Evolutionary conservation across 2,797 vertebrate genomes (phyloP).

Genomic region (Sebastes flavidus): DNA sequence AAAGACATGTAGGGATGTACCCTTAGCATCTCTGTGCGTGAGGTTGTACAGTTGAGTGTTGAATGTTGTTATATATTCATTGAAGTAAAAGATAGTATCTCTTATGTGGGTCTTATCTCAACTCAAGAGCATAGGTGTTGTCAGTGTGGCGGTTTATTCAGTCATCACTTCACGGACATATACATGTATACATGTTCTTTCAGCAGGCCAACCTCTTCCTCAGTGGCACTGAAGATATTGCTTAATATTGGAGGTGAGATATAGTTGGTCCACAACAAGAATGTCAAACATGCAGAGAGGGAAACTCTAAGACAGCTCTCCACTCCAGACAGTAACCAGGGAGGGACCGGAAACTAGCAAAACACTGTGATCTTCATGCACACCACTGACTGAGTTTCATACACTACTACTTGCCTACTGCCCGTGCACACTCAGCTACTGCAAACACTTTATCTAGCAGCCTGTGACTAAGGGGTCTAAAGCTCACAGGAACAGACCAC

Average conservation of each 20-base stretch:
- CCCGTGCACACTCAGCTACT: slow-evolving; percentile 1
- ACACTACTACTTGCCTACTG: background rate
- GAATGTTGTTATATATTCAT: slow-evolving; percentile 8
- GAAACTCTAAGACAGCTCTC: slow-evolving; percentile 25
- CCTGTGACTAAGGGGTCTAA: background rate
- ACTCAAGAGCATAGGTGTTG: background rate
- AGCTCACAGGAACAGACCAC: slow-evolving; percentile 3
- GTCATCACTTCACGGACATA: background rate
- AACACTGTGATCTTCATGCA: slow-evolving; percentile 29
- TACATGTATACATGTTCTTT: background rate
- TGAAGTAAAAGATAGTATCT: slow-evolving; percentile 10
- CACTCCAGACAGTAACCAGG: slow-evolving; percentile 19
- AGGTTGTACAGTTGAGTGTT: background rate
- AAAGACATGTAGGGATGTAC: background rate
- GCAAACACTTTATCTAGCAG: slow-evolving; percentile 2
- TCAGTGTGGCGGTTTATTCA: background rate
- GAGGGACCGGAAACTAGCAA: slow-evolving; percentile 41
- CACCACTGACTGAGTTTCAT: slow-evolving; percentile 31
- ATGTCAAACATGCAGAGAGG: slow-evolving; percentile 41
- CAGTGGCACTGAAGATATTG: background rate
- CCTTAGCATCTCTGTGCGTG: background rate
- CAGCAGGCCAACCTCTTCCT: background rate
- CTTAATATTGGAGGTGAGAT: slow-evolving; percentile 5
- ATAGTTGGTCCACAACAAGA: slow-evolving; percentile 26
- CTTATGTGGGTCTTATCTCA: slow-evolving; percentile 6